Conservation (phyloP, 2,888 invertebrate species). For the Drosophila buzzatii region DNA sequence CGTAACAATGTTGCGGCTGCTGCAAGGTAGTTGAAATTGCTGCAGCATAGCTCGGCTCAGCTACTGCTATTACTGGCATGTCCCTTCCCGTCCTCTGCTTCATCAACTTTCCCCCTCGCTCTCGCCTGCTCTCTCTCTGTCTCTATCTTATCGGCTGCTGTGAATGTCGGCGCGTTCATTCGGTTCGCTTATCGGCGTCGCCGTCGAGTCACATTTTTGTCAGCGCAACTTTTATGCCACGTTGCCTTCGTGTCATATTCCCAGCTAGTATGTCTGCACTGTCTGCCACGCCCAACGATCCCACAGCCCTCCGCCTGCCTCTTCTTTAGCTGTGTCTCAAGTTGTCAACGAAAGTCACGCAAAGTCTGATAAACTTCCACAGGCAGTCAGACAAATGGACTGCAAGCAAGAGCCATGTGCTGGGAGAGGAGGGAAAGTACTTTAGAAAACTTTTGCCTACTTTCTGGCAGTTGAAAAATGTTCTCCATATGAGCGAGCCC, state of each 20-base stretch:
- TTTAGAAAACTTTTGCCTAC: constrained; percentile 50
- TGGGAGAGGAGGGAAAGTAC: not conserved
- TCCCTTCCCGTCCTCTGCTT: not conserved
- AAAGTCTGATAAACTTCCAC: constrained; percentile 79
- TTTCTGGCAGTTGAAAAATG: constrained; percentile 38
- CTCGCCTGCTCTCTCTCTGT: not conserved
- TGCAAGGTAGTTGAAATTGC: constrained; percentile 46
- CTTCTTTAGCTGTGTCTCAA: constrained; percentile 46
- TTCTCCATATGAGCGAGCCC: constrained; percentile 36
- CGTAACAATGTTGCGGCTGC: constrained; percentile 51
- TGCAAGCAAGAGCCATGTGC: constrained; percentile 3
- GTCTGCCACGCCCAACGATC: not conserved
- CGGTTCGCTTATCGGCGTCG: constrained; percentile 66
- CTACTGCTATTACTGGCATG: not conserved
- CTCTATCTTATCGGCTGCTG: constrained; percentile 42
- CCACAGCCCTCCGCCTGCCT: not conserved
- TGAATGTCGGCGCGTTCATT: constrained; percentile 58
- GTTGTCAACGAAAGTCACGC: constrained; percentile 78
- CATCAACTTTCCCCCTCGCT: no score
- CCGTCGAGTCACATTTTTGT: constrained; percentile 61
- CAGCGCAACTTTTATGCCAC: constrained; percentile 58
- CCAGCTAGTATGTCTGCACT: constrained; percentile 11
- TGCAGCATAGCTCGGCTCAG: constrained; percentile 32
- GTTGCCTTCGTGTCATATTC: constrained; percentile 56
- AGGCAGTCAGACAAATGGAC: constrained; percentile 69